Percentiles rank a stretch among this genome's conserved stretches.
These are phyloP conservation scores for Tetragnatha versicolor DNA, from an alignment of 1,140 invertebrate genomes.

Conservation along the genomic window DNA sequence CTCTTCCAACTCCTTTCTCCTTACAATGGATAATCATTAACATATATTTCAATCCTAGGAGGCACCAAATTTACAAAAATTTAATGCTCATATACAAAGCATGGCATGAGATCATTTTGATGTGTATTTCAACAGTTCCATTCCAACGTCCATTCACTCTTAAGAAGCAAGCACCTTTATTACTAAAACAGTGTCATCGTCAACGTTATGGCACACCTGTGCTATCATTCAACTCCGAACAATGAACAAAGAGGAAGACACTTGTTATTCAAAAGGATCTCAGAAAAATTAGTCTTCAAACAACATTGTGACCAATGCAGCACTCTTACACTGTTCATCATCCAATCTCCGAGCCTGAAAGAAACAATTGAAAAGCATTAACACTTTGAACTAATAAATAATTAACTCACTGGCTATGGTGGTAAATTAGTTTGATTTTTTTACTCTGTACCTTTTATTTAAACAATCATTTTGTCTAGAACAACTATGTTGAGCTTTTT, in stretches of 20 bases:
- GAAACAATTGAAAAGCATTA: not conserved
- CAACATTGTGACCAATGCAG: constrained; percentile 40
- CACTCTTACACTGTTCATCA: constrained; percentile 47
- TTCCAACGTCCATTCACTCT: too few relatives aligned
- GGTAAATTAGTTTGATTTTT: not conserved
- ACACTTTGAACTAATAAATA: not conserved
- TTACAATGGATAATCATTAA: too few relatives aligned
- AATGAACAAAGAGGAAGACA: constrained; percentile 21
- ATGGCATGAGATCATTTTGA: too few relatives aligned
- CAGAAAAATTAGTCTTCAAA: constrained; percentile 40
- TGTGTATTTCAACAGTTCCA: too few relatives aligned
- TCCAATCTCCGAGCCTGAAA: constrained; percentile 29
- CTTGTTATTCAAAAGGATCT: not conserved
- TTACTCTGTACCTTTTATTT: not conserved
- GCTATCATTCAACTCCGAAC: too few relatives aligned
- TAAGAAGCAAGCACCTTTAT: too few relatives aligned
- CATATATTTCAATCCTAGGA: too few relatives aligned
- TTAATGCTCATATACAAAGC: too few relatives aligned
- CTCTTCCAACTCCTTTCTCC: too few relatives aligned
- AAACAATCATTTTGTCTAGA: not conserved
- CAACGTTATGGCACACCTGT: too few relatives aligned
- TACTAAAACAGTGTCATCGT: too few relatives aligned
- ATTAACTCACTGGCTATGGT: not conserved
- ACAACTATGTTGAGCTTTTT: not conserved
- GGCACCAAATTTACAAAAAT: too few relatives aligned